These are phyloP conservation scores for Sebastes trivittatus DNA, from an alignment of 2,797 vertebrate species.

Conservation along the genomic window DNA sequence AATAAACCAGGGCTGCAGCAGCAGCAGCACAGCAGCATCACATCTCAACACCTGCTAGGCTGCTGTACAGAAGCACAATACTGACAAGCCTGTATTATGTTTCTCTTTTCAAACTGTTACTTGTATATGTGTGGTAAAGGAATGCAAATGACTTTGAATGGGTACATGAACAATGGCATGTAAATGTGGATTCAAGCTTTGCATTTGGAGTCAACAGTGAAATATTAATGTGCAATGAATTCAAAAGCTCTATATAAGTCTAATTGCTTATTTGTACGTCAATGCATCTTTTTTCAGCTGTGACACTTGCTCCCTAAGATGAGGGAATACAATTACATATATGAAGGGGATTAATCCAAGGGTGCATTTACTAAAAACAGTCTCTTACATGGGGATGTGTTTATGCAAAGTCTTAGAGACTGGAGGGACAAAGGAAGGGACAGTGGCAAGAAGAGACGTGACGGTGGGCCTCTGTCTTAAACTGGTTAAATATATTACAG, in stretches of 20 bases:
- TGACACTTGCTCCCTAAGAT: not conserved
- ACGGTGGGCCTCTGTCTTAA: not conserved
- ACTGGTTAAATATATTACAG: not conserved
- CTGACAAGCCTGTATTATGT: not conserved
- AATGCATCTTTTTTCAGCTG: not conserved
- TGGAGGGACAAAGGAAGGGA: not conserved
- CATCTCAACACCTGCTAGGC: not conserved
- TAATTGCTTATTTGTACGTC: not conserved
- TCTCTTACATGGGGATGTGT: not conserved
- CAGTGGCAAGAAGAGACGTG: not conserved
- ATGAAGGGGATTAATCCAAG: not conserved
- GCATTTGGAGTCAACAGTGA: not conserved
- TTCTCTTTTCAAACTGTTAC: not conserved
- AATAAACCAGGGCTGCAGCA: not conserved
- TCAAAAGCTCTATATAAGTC: not conserved
- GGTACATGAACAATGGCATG: not conserved
- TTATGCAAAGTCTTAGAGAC: not conserved
- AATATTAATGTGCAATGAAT: not conserved
- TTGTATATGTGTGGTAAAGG: not conserved
- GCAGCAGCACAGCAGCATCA: not conserved
- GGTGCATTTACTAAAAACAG: not conserved
- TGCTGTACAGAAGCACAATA: not conserved
- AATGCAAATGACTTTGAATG: not conserved
- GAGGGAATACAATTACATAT: too few species aligned
- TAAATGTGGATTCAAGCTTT: not conserved